Percentiles rank a stretch among this genome's conserved stretches.
phyloP scores from a whole-genome alignment of 1,140 invertebrate genomes.

The Bilobella aurantiaca region DNA sequence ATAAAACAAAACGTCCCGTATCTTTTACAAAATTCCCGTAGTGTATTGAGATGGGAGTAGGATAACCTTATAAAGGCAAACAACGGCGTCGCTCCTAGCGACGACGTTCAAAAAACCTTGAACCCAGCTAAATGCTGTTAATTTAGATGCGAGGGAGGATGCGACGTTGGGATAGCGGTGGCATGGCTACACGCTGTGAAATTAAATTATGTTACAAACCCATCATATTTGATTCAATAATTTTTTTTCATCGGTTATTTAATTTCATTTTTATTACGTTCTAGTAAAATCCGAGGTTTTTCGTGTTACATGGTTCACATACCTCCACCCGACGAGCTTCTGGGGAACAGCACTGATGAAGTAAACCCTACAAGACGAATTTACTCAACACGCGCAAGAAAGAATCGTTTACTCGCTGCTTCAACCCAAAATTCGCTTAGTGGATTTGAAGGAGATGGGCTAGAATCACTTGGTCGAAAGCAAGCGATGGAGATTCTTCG shows the following conservation, averaged over 20 bases:
- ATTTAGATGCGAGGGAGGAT: not conserved
- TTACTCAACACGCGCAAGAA: not conserved
- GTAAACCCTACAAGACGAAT: not conserved
- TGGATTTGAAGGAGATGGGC: not conserved
- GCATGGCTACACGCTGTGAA: not conserved
- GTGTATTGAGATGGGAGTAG: too few species aligned
- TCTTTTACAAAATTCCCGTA: too few species aligned
- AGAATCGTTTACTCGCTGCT: not conserved
- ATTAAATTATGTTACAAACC: not conserved
- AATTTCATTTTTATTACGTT: constrained; percentile 36
- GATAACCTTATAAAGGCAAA: too few species aligned
- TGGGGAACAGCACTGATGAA: not conserved
- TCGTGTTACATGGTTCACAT: constrained; percentile 69
- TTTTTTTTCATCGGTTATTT: too few species aligned
- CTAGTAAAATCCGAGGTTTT: constrained; percentile 71
- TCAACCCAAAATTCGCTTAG: not conserved
- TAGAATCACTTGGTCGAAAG: not conserved
- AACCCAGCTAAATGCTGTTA: too few species aligned
- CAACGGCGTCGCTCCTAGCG: too few species aligned
- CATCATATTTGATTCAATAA: too few species aligned
- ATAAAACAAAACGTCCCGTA: too few species aligned
- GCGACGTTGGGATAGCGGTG: not conserved
- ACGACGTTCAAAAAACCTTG: too few species aligned
- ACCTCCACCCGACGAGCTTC: constrained; percentile 45
- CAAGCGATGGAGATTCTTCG: not conserved